phyloP scores from a whole-genome alignment of 2,797 vertebrate species.

The Acropternis orthonyx region DNA sequence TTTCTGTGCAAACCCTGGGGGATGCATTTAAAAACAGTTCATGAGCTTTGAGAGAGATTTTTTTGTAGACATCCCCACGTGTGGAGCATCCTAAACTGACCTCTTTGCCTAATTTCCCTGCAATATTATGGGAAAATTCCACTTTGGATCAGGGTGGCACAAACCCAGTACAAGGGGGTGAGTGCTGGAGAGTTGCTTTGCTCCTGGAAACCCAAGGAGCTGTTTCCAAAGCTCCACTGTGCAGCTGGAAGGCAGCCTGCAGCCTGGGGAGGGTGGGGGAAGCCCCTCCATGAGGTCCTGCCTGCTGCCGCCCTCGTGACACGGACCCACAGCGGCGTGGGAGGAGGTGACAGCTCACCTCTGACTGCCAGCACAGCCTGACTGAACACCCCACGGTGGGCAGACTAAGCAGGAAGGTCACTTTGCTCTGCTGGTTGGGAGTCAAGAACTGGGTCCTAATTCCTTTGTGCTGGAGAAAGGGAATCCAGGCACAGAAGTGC shows the following conservation, averaged over 20 bases:
- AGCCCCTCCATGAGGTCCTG: background rate
- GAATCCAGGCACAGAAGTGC: background rate
- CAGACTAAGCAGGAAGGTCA: background rate
- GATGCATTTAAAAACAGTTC: background rate
- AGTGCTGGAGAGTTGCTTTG: background rate
- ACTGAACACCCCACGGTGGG: background rate
- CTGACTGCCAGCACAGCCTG: background rate
- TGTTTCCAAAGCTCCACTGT: too few relatives aligned
- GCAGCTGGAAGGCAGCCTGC: background rate
- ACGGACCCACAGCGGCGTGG: accelerated
- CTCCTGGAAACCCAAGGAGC: background rate
- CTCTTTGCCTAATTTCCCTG: background rate
- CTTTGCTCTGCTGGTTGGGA: background rate
- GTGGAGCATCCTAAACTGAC: background rate
- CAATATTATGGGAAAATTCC: background rate
- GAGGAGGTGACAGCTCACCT: background rate
- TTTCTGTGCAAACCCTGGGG: background rate
- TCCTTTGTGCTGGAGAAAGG: background rate
- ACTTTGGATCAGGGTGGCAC: background rate
- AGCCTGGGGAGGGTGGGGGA: background rate
- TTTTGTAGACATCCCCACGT: background rate
- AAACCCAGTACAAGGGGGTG: background rate
- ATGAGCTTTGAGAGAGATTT: background rate
- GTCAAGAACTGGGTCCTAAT: background rate
- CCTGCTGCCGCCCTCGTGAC: background rate